These are phyloP conservation scores for Vombatus ursinus DNA, from an alignment of 2,113 vertebrate species.

Conservation along the genomic window DNA sequence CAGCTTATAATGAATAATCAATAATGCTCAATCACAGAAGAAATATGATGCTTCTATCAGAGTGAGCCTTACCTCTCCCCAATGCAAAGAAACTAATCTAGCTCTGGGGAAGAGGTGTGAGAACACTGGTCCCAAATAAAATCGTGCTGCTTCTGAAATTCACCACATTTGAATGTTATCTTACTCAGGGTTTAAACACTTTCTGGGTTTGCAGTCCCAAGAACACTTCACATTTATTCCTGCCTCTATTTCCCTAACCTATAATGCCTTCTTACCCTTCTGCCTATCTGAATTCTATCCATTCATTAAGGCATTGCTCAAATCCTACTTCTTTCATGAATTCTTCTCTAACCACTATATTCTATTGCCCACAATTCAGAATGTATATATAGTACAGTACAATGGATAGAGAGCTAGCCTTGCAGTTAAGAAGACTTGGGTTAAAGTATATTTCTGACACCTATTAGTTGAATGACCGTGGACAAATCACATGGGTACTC, in stretches of 20 bases:
- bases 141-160: background rate
- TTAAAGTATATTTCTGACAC: background rate
- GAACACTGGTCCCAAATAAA: background rate
- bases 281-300: background rate
- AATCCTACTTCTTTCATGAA: background rate
- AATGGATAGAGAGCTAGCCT: background rate
- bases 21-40: constrained; percentile 1
- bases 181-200: background rate
- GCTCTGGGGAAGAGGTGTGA: background rate
- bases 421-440: background rate
- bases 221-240: background rate
- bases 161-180: background rate
- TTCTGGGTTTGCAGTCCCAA: background rate
- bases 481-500: background rate
- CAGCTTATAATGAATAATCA: constrained; percentile 6
- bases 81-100: background rate
- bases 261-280: background rate
- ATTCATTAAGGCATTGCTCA: background rate
- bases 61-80: background rate
- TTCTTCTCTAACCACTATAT: background rate
- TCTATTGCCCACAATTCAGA: background rate
- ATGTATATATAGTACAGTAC: background rate
- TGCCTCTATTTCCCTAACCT: background rate
- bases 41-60: background rate
- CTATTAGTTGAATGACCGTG: background rate